Percentiles rank a stretch among this genome's conserved stretches.
These are phyloP conservation scores for Takifugu bimaculatus DNA, from an alignment of 2,113 vertebrate species.

Conservation along the genomic window DNA sequence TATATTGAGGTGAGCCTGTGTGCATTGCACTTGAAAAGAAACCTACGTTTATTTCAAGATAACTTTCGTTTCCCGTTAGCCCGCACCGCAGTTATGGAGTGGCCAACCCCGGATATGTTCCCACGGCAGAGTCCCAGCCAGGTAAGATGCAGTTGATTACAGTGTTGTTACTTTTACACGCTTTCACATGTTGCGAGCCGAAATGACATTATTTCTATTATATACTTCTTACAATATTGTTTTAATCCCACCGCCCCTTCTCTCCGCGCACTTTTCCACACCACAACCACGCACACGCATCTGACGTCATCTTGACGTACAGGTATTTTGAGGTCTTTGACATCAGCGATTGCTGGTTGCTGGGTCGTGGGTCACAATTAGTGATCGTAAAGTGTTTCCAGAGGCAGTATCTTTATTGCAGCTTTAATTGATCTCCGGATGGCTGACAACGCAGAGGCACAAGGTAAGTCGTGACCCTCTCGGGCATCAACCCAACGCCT, in stretches of 20 bases:
- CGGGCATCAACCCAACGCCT: background rate
- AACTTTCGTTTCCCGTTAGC: conserved; percentile 35
- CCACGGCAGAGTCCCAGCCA: conserved; percentile 1
- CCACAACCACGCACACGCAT: no score
- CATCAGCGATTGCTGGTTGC: background rate
- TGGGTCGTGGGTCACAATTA: no score
- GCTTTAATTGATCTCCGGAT: background rate
- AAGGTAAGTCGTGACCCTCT: conserved; percentile 28
- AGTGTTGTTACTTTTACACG: no score
- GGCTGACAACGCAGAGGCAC: conserved; percentile 9
- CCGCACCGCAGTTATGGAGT: conserved; percentile 37
- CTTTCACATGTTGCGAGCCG: no score
- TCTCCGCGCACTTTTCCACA: no score
- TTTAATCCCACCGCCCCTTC: no score
- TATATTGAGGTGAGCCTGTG: conserved; percentile 24
- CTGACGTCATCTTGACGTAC: conserved; percentile 28
- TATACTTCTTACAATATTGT: no score
- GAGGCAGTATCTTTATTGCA: no score
- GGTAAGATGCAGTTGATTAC: conserved; percentile 26
- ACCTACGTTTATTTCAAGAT: background rate
- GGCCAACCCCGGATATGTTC: conserved; percentile 43
- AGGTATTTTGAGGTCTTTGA: background rate
- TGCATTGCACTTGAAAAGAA: background rate
- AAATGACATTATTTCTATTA: no score
- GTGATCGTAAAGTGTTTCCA: no score